Percentiles rank a stretch among this genome's conserved stretches.
These are phyloP conservation scores for Spodoptera frugiperda DNA, from an alignment of 1,140 invertebrate species.

Conservation along the genomic window DNA sequence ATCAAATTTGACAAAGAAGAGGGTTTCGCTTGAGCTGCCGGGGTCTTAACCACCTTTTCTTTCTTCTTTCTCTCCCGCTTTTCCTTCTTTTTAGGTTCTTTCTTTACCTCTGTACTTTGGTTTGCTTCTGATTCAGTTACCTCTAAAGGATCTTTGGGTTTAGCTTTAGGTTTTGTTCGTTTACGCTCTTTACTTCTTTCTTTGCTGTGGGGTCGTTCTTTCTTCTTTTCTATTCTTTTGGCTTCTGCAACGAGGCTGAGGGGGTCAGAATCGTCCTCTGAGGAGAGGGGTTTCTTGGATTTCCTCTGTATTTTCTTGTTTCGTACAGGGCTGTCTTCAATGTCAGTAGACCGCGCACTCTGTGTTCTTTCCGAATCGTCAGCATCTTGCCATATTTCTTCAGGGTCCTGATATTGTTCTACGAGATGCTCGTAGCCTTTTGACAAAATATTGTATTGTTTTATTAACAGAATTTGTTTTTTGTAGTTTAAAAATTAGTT, in stretches of 20 bases:
- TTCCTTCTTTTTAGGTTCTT: constrained; percentile 43
- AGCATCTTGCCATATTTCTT: constrained; percentile 66
- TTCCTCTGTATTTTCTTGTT: constrained; percentile 59
- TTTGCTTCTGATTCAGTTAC: constrained; percentile 1
- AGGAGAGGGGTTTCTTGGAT: constrained; percentile 48
- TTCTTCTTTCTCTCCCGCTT: constrained; percentile 56
- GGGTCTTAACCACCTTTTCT: constrained; percentile 50
- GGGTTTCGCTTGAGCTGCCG: not conserved
- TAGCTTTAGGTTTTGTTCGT: constrained; percentile 56
- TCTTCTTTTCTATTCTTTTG: constrained; percentile 60
- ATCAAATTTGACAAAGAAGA: constrained; percentile 66
- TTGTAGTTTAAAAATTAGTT: not conserved
- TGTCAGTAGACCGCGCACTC: constrained; percentile 50
- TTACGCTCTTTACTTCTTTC: constrained; percentile 62
- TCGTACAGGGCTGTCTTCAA: constrained; percentile 9
- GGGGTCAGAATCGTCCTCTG: constrained; percentile 68
- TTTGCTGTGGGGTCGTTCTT: constrained; percentile 65
- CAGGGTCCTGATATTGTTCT: constrained; percentile 77
- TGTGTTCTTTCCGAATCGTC: constrained; percentile 57
- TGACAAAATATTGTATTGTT: constrained; percentile 21
- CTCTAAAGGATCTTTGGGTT: constrained; percentile 48
- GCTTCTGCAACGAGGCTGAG: constrained; percentile 60
- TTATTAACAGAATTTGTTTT: not conserved
- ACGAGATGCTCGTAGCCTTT: constrained; percentile 83
- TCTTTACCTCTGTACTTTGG: constrained; percentile 41